Percentiles rank a stretch among this genome's conserved stretches.
Evolutionary conservation across 2,888 invertebrate genomes (phyloP).

Genomic region (Disparrhopalites patrizii): DNA sequence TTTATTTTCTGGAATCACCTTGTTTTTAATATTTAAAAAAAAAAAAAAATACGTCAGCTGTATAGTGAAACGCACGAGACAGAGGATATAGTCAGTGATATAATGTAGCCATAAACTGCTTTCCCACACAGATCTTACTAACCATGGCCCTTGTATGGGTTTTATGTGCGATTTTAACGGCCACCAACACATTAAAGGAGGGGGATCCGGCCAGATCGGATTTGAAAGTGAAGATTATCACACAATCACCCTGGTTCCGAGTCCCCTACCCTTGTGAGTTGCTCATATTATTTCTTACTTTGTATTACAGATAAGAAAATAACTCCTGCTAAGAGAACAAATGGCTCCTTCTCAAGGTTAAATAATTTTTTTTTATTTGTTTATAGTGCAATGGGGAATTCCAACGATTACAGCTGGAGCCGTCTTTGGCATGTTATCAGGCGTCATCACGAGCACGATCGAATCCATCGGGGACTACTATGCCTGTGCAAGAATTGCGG

Average conservation of each 20-base stretch:
- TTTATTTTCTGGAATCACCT: too few species aligned
- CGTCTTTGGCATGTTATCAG: conserved; percentile 51
- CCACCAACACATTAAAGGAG: conserved; percentile 59
- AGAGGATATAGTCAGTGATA: too few species aligned
- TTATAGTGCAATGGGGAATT: conserved; percentile 53
- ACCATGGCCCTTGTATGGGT: conserved; percentile 74
- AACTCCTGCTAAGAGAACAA: too few species aligned
- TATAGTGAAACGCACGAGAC: too few species aligned
- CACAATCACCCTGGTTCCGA: conserved; percentile 72
- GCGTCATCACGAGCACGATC: conserved; percentile 50
- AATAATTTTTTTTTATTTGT: too few species aligned
- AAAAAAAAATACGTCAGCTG: too few species aligned
- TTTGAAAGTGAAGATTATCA: conserved; percentile 64
- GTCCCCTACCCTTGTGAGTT: conserved; percentile 74
- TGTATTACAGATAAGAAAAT: too few species aligned
- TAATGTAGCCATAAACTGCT: too few species aligned
- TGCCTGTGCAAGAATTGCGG: conserved; percentile 56
- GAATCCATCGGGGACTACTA: conserved; percentile 57
- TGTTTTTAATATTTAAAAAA: too few species aligned
- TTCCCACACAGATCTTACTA: conserved; percentile 68
- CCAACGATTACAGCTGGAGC: conserved; percentile 50
- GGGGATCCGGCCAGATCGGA: conserved; percentile 72
- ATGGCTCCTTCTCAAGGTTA: too few species aligned
- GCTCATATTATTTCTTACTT: too few species aligned
- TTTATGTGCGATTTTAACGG: conserved; percentile 67